Percentiles rank a stretch among this genome's conserved stretches.
These are phyloP conservation scores for Eretmocerus hayati DNA, from an alignment of 2,888 invertebrate species.

Conservation along the genomic window DNA sequence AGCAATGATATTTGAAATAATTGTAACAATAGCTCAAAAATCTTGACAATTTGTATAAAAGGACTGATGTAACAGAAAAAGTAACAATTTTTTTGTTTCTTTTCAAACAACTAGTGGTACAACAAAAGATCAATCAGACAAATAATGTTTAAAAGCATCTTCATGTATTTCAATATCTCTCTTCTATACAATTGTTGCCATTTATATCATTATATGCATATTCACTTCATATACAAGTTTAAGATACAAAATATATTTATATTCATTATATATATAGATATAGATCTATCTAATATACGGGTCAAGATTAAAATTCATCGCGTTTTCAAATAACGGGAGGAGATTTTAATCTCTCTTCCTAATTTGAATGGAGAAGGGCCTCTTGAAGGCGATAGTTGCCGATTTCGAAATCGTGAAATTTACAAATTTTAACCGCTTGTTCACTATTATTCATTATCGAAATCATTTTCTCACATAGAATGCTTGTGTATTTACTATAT, in stretches of 20 bases:
- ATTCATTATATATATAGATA: slow-evolving; percentile 28
- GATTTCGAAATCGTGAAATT: slow-evolving; percentile 30
- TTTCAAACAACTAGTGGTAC: slow-evolving; percentile 20
- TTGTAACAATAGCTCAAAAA: slow-evolving; percentile 6
- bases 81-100: slow-evolving; percentile 5
- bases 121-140: slow-evolving; percentile 37
- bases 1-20: slow-evolving; percentile 4
- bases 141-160: slow-evolving; percentile 47
- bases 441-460: not conserved
- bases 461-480: not conserved
- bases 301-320: slow-evolving; percentile 36
- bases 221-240: slow-evolving; percentile 45
- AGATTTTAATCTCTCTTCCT: not conserved
- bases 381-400: slow-evolving; percentile 5
- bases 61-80: too few species aligned
- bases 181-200: slow-evolving; percentile 46
- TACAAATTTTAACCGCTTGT: slow-evolving; percentile 25
- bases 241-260: slow-evolving; percentile 45
- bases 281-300: slow-evolving; percentile 23
- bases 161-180: slow-evolving; percentile 48
- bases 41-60: too few species aligned
- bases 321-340: slow-evolving; percentile 26
- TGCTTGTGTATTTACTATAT: slow-evolving; percentile 2
- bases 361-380: not conserved
- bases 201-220: slow-evolving; percentile 44